phyloP scores from a whole-genome alignment of 2,113 vertebrate species.

The Pachypanchax playfairii region DNA sequence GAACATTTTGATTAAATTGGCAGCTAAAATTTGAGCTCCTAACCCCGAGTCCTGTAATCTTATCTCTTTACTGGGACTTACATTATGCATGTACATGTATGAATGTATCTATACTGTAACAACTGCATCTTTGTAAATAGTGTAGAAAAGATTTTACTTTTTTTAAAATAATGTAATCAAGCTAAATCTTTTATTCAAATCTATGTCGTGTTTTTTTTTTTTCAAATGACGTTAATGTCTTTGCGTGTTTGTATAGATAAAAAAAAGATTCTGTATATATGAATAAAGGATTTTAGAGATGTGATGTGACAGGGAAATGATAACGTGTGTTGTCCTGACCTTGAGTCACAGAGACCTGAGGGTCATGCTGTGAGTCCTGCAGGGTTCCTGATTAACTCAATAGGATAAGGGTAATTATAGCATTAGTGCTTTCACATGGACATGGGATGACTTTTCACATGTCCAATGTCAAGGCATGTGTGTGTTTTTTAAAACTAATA shows the following conservation, averaged over 20 bases:
- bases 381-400: slow-evolving; percentile 69
- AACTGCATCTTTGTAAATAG: slow-evolving; percentile 76
- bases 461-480: slow-evolving; percentile 18
- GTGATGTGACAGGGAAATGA: slow-evolving; percentile 22
- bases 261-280: slow-evolving; percentile 35
- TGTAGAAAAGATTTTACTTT: slow-evolving; percentile 68
- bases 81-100: slow-evolving; percentile 25
- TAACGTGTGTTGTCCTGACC: slow-evolving; percentile 38
- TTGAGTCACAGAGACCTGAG: slow-evolving; percentile 46
- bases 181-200: slow-evolving; percentile 55
- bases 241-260: slow-evolving; percentile 54
- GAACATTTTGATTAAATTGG: slow-evolving; percentile 65
- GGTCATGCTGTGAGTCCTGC: slow-evolving; percentile 41
- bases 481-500: background rate
- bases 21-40: slow-evolving; percentile 73
- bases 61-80: slow-evolving; percentile 52
- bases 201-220: slow-evolving; percentile 42
- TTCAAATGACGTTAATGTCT: slow-evolving; percentile 43
- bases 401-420: slow-evolving; percentile 75
- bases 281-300: slow-evolving; percentile 71
- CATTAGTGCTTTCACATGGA: slow-evolving; percentile 74
- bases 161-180: slow-evolving; percentile 66
- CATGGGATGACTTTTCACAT: slow-evolving; percentile 67
- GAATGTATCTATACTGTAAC: slow-evolving; percentile 48
- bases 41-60: slow-evolving; percentile 47